A percentile compares a stretch with the other conserved stretches of the same genome.
Evolutionary conservation across 2,797 vertebrate species (phyloP).

Genomic region (Myotis findleyi): DNA sequence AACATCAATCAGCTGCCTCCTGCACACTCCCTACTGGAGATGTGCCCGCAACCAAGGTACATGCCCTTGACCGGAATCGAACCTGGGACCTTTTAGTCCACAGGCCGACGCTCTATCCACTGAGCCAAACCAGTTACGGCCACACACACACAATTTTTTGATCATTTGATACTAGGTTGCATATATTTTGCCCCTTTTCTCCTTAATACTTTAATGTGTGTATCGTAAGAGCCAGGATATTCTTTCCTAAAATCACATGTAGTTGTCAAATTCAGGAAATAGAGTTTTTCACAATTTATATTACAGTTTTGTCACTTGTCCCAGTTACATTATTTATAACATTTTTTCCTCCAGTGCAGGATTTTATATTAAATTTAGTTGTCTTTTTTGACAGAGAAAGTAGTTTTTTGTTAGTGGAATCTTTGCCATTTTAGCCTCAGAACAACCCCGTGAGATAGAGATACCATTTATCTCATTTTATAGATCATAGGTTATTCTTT

Average conservation of each 20-base stretch:
- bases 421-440: constrained; percentile 16
- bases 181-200: not conserved
- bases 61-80: too few species aligned
- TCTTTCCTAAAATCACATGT: not conserved
- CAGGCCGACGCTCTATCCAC: too few species aligned
- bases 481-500: constrained; percentile 21
- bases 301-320: constrained; percentile 25
- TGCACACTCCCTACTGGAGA: too few species aligned
- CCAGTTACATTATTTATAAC: not conserved
- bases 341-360: not conserved
- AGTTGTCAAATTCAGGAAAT: constrained; percentile 43
- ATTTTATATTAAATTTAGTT: constrained; percentile 17
- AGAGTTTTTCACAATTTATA: not conserved
- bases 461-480: constrained; percentile 27
- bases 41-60: too few species aligned
- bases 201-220: not conserved
- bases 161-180: not conserved
- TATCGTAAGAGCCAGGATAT: not conserved
- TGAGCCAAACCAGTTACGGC: too few species aligned
- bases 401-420: not conserved
- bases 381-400: not conserved
- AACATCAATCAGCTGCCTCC: too few species aligned
- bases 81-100: too few species aligned
- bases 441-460: not conserved
- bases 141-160: not conserved